Evolutionary conservation across 2,797 vertebrate species (phyloP).

Genomic region (Scolopax rusticola): DNA sequence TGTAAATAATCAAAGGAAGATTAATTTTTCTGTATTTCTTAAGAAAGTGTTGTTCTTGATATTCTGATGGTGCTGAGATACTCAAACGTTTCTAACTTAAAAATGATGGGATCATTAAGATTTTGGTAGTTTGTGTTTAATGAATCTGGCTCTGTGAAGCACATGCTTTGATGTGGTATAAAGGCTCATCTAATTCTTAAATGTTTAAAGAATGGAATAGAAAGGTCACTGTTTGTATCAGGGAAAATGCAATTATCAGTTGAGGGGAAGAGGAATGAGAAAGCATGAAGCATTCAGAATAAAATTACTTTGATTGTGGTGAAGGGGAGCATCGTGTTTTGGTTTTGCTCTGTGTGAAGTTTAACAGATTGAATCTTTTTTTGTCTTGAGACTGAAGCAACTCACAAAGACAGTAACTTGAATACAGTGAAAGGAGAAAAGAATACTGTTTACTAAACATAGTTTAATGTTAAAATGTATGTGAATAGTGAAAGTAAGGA

Average conservation of each 20-base stretch:
- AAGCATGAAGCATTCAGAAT: background rate
- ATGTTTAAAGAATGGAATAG: background rate
- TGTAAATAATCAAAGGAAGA: background rate
- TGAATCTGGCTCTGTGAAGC: background rate
- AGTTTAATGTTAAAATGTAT: fast-evolving
- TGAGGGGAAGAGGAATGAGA: background rate
- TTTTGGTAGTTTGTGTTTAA: background rate
- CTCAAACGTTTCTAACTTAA: background rate
- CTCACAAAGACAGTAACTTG: background rate
- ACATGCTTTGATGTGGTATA: background rate
- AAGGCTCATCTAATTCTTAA: background rate
- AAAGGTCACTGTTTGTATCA: background rate
- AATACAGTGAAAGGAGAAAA: background rate
- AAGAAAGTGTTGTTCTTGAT: background rate
- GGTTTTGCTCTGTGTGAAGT: background rate
- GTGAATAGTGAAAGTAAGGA: background rate
- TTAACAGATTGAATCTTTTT: background rate
- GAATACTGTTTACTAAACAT: background rate
- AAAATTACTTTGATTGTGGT: background rate
- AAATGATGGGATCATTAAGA: background rate
- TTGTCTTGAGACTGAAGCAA: background rate
- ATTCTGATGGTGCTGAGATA: background rate
- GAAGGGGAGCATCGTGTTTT: background rate
- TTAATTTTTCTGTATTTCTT: background rate
- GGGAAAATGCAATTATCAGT: background rate